phyloP scores from a whole-genome alignment of 2,113 vertebrate genomes.

The Forbesichthys papilliferus region DNA sequence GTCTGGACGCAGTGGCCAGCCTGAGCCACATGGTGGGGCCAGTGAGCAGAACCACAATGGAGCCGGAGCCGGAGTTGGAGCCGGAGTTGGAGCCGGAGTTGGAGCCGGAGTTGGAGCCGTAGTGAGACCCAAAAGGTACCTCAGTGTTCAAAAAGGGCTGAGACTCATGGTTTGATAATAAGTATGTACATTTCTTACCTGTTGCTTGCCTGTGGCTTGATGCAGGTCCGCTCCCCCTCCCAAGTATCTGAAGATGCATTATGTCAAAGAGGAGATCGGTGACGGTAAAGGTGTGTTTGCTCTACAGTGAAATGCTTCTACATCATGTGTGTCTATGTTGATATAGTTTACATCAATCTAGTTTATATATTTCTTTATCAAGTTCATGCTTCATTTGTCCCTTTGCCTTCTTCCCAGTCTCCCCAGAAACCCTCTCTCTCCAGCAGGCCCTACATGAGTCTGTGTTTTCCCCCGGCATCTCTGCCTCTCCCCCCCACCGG shows the following conservation, averaged over 20 bases:
- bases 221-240: conserved; percentile 76
- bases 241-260: conserved; percentile 84
- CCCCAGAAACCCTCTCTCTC: conserved; percentile 77
- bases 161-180: too few species aligned
- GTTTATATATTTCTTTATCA: conserved; percentile 6
- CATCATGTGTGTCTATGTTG: not conserved
- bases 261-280: conserved; percentile 81
- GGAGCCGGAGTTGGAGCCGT: conserved; percentile 66
- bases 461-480: conserved; percentile 85
- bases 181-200: too few species aligned
- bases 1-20: conserved; percentile 65
- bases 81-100: conserved; percentile 65
- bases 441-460: conserved; percentile 90
- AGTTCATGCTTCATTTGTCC: not conserved
- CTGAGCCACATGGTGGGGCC: conserved; percentile 65
- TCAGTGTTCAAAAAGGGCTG: too few species aligned
- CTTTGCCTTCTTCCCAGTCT: conserved; percentile 30
- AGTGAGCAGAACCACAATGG: conserved; percentile 68
- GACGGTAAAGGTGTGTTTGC: conserved; percentile 78
- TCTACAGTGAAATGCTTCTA: not conserved
- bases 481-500: conserved; percentile 79
- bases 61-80: conserved; percentile 47
- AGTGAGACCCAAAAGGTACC: conserved; percentile 71
- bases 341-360: conserved; percentile 9
- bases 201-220: not conserved